Evolutionary conservation across 2,888 invertebrate species (phyloP).

Genomic region (Embidobia sp.): DNA sequence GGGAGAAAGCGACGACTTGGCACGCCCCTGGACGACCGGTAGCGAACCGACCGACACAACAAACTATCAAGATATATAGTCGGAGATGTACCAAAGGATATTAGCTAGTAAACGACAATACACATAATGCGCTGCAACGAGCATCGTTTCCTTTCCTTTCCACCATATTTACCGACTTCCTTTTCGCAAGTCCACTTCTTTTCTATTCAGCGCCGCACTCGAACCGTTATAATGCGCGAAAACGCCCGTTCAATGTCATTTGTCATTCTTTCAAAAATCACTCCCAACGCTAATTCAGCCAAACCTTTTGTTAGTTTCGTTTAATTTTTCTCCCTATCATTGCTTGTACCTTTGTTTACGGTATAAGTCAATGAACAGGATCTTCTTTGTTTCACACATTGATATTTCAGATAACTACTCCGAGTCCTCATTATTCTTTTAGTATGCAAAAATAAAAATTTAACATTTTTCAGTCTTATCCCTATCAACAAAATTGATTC

Average conservation of each 20-base stretch:
- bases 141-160: slow-evolving; percentile 55
- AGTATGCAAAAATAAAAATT: too few relatives aligned
- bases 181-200: slow-evolving; percentile 36
- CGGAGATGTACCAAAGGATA: slow-evolving; percentile 63
- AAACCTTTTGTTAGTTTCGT: too few relatives aligned
- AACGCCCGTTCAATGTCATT: slow-evolving; percentile 25
- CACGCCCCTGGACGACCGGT: slow-evolving; percentile 64
- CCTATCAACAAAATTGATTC: too few relatives aligned
- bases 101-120: slow-evolving; percentile 61
- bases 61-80: slow-evolving; percentile 60
- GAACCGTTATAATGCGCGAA: slow-evolving; percentile 43
- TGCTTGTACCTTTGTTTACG: too few relatives aligned
- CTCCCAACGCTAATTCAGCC: too few relatives aligned
- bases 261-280: slow-evolving; percentile 23
- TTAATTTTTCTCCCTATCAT: too few relatives aligned
- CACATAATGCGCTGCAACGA: slow-evolving; percentile 54
- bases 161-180: slow-evolving; percentile 60
- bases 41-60: slow-evolving; percentile 61
- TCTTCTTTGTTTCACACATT: too few relatives aligned
- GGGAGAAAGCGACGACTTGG: slow-evolving; percentile 65
- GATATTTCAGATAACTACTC: too few relatives aligned
- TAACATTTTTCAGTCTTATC: too few relatives aligned
- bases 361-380: too few relatives aligned
- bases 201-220: slow-evolving; percentile 35
- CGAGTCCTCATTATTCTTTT: too few relatives aligned